Evolutionary conservation across 2,797 vertebrate species (phyloP), one percentile per base, ranked within the genome.

Genomic region (Schizopygopsis malacanthus): DNA sequence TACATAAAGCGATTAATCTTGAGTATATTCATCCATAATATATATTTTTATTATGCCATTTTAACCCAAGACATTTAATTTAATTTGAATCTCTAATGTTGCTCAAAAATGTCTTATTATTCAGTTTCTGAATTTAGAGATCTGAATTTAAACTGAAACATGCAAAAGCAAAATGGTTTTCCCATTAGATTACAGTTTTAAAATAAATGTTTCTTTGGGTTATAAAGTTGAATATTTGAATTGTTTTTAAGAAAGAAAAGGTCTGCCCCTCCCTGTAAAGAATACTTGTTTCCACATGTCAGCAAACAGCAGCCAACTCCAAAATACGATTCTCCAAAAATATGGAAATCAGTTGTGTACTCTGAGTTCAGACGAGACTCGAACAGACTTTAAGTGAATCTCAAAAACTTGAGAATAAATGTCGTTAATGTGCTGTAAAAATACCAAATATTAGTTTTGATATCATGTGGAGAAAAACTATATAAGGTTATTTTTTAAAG

Each of bases 221-320:
- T 79, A 18, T 45, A 18, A 43, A 52, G 45, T 65, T 83, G 56
- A 83, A 45, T 13, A 78, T 72, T 76, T 37, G 6, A 73, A 65
- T 76, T n/a, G 82, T 88, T 84, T 86, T 43, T 41, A 77, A 59
- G 78, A 33, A 33, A 33, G 33, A 88, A 82, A 65, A 88, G 72
- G 54, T 85, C 59, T 82, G 86, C 73, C 50, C 69, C 15, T 72
- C 73, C 65, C 28, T 84, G 41, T 56, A 43, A 81, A 15, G 47
- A 83, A 76, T 88, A 77, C 87, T 20, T 86, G 89, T 88, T 76
- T 79, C 71, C 81, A 86, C 89, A 73, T 82, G 89, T 81, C 63
- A 80, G 43, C 43, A 61, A 77, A 87, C 67, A 67, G 76, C 86
- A 81, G 86, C 80, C 76, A 87, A 85, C 85, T 73, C 77, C 83